A percentile compares a stretch with the other conserved stretches of the same genome.
phyloP scores from a whole-genome alignment of 2,797 vertebrate species.

The Eulemur mongoz region DNA sequence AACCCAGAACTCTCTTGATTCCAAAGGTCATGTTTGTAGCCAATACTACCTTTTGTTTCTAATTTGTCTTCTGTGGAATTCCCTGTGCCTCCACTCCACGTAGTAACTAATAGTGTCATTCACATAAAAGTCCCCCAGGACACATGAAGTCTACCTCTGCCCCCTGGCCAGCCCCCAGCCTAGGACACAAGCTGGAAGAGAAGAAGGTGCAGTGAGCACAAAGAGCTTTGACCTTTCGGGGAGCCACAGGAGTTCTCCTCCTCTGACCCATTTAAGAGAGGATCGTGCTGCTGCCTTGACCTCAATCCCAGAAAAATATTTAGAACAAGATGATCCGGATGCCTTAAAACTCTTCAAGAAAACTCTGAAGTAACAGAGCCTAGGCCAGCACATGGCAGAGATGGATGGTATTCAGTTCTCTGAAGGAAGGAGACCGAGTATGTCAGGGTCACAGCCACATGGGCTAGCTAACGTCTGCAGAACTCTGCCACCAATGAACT shows the following conservation, averaged over 20 bases:
- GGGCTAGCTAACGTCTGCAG: neutral
- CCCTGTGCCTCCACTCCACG: neutral
- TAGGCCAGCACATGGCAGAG: neutral
- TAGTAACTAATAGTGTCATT: neutral
- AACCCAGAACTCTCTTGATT: neutral
- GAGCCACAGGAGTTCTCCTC: neutral
- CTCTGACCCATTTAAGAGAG: conserved; percentile 53
- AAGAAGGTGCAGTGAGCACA: neutral
- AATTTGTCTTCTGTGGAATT: neutral
- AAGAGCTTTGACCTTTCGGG: neutral
- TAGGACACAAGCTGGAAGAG: neutral
- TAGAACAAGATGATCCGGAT: conserved; percentile 52
- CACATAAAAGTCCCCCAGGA: neutral
- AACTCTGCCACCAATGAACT: neutral
- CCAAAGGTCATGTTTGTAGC: neutral
- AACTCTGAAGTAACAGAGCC: conserved; percentile 39
- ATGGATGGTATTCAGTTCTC: neutral
- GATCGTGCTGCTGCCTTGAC: conserved; percentile 42
- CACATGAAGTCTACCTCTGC: neutral
- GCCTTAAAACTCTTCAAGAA: conserved; percentile 52
- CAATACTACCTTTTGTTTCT: neutral
- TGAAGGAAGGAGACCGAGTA: conserved; percentile 29
- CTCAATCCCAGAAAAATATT: conserved; percentile 65
- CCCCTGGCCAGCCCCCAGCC: neutral
- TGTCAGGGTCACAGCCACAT: conserved; percentile 1